Evolutionary conservation across 1,140 invertebrate species (phyloP), one percentile per base, ranked within the genome.

Genomic region (Diachasma alloeum): DNA sequence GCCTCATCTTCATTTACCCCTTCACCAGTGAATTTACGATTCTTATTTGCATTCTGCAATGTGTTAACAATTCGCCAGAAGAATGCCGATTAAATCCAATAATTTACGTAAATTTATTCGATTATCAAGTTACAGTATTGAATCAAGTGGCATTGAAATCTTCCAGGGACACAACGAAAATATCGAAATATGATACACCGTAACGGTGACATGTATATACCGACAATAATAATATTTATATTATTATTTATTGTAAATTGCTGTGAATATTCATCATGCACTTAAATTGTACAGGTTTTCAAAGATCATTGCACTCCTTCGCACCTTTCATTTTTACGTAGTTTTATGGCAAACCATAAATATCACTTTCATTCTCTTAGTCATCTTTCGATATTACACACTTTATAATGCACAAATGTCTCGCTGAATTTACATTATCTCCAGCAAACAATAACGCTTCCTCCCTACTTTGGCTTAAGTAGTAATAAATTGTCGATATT

Each of bases 151-250:
- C 24, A 71, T 74, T 69, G 63, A 66, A 77, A 79, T 56, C 76
- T 79, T 80, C 37, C 77, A 81, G 76, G 59, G 78, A 37, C 15
- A 80, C 80, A 81, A 15, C n/a, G 31, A 68, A 68, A 68, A 80
- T 83, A 85, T 84, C 78, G 81, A 84, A 85, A 83, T 75, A 77
- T 83, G 78, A 82, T 77, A 71, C 75, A 71, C 46, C 36, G 13
- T 77, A 71, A 76, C 44, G 44, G 42, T 72, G 42, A 53, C 69
- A 67, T 77, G 66, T 76, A 74, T 31, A 75, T 76, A 68, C 31
- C 5, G 13, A 36, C 13, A 37, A 37, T n/a, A 53, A 53, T 17
- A 53, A 53, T 53, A 53, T 53, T 53, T 3, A 13, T 17, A 68
- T 68, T 17, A 68, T 37, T 17, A 36, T 68, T 68, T 37, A 68